Conservation (phyloP, 2,113 vertebrate genomes). For the Lethenteron reissneri region DNA sequence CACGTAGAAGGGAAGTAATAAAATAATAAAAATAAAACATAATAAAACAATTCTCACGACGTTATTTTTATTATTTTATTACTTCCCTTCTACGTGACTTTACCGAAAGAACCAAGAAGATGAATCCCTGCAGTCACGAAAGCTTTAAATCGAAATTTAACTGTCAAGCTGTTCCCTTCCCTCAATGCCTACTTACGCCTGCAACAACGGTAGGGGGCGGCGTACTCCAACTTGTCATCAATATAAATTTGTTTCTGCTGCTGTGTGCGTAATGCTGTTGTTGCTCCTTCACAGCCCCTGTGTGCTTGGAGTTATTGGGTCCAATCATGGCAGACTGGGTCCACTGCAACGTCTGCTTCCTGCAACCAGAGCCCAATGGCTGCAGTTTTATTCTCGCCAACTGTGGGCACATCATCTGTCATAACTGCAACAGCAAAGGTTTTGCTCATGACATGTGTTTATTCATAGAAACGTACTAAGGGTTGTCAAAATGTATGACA, state of each 20-base stretch:
- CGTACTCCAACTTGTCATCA: neutral
- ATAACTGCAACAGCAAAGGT: neutral
- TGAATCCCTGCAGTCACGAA: too few relatives aligned
- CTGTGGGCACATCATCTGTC: neutral
- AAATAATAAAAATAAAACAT: too few relatives aligned
- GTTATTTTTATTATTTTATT: too few relatives aligned
- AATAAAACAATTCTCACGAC: too few relatives aligned
- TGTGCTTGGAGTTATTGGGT: neutral
- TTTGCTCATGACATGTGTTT: too few relatives aligned
- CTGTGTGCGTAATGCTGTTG: neutral
- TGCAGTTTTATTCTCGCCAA: neutral
- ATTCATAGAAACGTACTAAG: too few relatives aligned
- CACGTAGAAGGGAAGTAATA: too few relatives aligned
- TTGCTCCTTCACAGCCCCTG: neutral
- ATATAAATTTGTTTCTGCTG: neutral
- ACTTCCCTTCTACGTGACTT: too few relatives aligned
- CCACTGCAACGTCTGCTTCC: neutral
- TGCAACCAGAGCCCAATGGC: neutral
- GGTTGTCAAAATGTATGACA: too few relatives aligned
- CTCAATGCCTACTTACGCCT: neutral
- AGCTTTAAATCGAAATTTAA: too few relatives aligned
- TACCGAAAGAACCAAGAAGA: too few relatives aligned
- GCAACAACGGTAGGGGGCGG: neutral
- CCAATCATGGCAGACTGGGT: neutral
- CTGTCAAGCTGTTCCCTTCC: neutral